Percentiles rank a stretch among this genome's conserved stretches.
phyloP scores from a whole-genome alignment of 1,140 invertebrate genomes.

The Copidosoma floridanum region DNA sequence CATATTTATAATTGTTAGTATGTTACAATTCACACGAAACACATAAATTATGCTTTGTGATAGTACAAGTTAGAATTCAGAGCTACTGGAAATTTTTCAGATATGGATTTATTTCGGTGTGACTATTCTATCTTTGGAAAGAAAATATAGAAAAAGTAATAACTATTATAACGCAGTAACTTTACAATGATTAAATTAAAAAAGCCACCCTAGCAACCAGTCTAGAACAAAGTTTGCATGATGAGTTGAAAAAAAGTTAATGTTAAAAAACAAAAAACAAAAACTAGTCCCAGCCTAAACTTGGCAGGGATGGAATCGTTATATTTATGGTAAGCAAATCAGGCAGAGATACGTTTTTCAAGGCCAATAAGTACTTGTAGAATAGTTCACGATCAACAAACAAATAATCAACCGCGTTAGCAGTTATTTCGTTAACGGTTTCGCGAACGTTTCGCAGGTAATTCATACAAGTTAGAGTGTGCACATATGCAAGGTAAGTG shows the following conservation, averaged over 20 bases:
- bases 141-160: no score
- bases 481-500: conserved; percentile 48
- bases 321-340: conserved; percentile 40
- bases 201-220: no score
- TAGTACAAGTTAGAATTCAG: no score
- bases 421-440: conserved; percentile 46
- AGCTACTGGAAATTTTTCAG: no score
- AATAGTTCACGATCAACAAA: conserved; percentile 42
- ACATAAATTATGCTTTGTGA: no score
- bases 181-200: no score
- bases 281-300: conserved; percentile 42
- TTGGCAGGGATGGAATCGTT: conserved; percentile 39
- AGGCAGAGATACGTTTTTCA: conserved; percentile 41
- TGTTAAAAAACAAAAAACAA: neutral
- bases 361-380: conserved; percentile 41
- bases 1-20: no score
- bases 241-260: conserved; percentile 7
- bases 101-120: no score
- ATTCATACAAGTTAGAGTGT: conserved; percentile 49
- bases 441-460: conserved; percentile 47
- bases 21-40: no score
- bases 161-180: no score
- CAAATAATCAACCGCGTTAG: conserved; percentile 39
- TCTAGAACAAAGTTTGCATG: no score
- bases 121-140: no score